Base-by-base conservation (phyloP, 2,888 invertebrate genomes). In the Trachelus iudaicus region DNA sequence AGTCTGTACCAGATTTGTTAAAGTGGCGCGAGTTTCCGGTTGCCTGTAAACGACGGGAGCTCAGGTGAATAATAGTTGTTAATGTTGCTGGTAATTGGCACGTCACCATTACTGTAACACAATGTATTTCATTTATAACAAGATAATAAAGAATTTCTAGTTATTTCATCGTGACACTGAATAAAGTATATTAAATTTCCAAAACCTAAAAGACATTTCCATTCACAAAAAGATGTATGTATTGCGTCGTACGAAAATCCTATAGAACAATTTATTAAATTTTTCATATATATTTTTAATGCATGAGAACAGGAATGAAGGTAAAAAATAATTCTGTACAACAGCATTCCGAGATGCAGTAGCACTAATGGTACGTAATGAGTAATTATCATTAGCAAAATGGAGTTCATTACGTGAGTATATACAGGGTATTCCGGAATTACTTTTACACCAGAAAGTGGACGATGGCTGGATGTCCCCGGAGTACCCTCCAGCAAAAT, bases 91-190 rank as follows among this genome's bases (percentile, higher is more conserved):
- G 71, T 71, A 33, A 71, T 33, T 71, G 71, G 71, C 75, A 37
- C 69, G 71, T 71, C 69, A 76, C 69, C 75, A 69, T 75, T 75
- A 56, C 40, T 69, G 73, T 76, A 35, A 78, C 35, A 40, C 75
- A 75, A 71, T 78, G 78, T 78, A 78, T 73, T 73, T 73, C 37
- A 68, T 75, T 78, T 75, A 78, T 68, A 40, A 76, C 78, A 76
- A 78, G 23, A 78, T 73, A 78, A 78, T 78, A 78, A 78, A 78
- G 34, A 56, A 76, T 78, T 78, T 78, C 78, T 78, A 78, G 78
- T 78, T 78, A 78, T 73, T 78, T 69, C 75, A 56, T 34, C 31
- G 3, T 34, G 15, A 71, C 31, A 34, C 9, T 31, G 56, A 23
- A 15, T 56, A 56, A 56, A 56, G 23, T 56, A 23, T 6, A 56